Evolutionary conservation across 2,113 vertebrate species (phyloP).

Genomic region (Rhinogobius similis): DNA sequence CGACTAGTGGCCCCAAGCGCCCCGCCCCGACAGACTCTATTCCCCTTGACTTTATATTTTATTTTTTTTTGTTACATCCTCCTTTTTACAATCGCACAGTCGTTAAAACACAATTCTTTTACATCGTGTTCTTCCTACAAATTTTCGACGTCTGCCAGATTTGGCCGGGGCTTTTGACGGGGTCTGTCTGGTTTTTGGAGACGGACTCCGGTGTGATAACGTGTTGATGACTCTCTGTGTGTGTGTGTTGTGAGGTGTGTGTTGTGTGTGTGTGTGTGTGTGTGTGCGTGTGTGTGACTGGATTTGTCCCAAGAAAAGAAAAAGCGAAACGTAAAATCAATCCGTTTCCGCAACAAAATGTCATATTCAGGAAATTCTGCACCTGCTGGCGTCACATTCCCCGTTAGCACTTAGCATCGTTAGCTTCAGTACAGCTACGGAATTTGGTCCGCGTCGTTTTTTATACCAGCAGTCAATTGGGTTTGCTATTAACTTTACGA

Average conservation of each 20-base stretch:
- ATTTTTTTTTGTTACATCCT: too few relatives aligned
- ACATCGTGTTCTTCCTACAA: not conserved
- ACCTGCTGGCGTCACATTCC: not conserved
- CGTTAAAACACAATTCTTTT: not conserved
- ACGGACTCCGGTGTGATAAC: slow-evolving; percentile 62
- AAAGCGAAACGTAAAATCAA: not conserved
- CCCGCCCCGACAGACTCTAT: not conserved
- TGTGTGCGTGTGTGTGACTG: slow-evolving; percentile 5
- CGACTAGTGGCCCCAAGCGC: not conserved
- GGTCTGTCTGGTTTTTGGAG: slow-evolving; percentile 47
- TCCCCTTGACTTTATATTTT: not conserved
- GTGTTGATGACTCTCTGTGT: slow-evolving; percentile 26
- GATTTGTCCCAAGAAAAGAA: not conserved
- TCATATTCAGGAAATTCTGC: not conserved
- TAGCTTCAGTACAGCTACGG: not conserved
- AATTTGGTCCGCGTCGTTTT: not conserved
- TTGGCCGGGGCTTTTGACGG: slow-evolving; percentile 68
- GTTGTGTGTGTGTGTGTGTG: slow-evolving; percentile 9
- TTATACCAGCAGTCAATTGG: not conserved
- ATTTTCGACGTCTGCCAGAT: slow-evolving; percentile 6
- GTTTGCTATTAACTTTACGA: too few relatives aligned
- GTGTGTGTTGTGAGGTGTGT: slow-evolving; percentile 7
- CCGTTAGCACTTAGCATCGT: not conserved
- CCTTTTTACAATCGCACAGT: not conserved
- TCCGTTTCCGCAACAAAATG: not conserved